Evolutionary conservation across 35 echinoderm and acorn worm genomes (phyloP).

Genomic region (Lytechinus variegatus): DNA sequence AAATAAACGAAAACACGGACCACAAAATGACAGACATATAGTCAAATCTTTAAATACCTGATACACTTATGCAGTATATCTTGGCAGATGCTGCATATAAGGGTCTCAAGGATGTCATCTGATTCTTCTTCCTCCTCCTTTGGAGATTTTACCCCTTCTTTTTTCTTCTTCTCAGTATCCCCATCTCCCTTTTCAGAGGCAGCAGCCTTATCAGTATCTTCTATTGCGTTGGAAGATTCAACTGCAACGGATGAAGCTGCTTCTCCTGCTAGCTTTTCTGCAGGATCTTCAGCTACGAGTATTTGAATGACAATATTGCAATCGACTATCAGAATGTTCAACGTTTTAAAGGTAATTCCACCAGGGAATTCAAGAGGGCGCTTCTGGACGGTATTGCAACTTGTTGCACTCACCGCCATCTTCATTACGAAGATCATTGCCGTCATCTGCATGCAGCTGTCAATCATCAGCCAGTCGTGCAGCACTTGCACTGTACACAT

Average conservation of each 20-base stretch:
- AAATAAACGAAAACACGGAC: too few species aligned
- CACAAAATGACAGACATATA: too few species aligned
- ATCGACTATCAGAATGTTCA: too few species aligned
- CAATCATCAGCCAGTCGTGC: too few species aligned
- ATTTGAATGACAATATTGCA: not conserved
- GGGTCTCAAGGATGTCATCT: conserved; percentile 83
- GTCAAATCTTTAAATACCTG: conserved; percentile 55
- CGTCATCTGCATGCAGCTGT: too few species aligned
- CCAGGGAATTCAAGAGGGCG: not conserved
- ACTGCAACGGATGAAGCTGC: not conserved
- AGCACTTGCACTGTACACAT: too few species aligned
- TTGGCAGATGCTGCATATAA: conserved; percentile 93
- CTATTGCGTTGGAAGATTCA: not conserved
- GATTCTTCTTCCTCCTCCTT: conserved; percentile 12
- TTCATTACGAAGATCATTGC: too few species aligned
- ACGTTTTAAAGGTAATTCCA: not conserved
- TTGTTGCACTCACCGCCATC: too few species aligned
- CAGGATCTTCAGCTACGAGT: not conserved
- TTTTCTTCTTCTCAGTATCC: not conserved
- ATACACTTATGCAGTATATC: conserved; percentile 92
- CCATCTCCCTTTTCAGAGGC: not conserved
- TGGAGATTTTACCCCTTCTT: not conserved
- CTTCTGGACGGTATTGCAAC: too few species aligned
- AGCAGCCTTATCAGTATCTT: not conserved
- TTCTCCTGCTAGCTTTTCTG: not conserved